Evolutionary conservation across 2,888 invertebrate genomes (phyloP).

Genomic region (Euclidia mi): DNA sequence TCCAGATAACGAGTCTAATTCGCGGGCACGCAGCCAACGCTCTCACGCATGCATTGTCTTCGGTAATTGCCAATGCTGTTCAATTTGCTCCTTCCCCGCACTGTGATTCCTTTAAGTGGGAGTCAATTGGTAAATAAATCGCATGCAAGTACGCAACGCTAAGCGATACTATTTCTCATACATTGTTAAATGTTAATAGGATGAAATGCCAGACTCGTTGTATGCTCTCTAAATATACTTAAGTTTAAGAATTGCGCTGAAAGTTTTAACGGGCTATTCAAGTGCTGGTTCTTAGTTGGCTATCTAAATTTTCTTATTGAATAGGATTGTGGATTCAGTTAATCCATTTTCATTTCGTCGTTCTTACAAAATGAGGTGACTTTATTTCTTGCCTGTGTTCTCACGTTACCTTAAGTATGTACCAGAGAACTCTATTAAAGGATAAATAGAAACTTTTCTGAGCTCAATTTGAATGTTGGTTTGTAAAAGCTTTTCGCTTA

Average conservation of each 20-base stretch:
- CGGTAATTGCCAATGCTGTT: conserved; percentile 89
- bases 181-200: conserved; percentile 60
- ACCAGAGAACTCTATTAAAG: no score
- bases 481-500: no score
- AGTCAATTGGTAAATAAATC: conserved; percentile 88
- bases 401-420: no score
- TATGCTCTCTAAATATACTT: conserved; percentile 13
- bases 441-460: no score
- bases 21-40: conserved; percentile 86
- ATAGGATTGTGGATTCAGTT: no score
- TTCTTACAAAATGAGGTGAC: no score
- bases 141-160: conserved; percentile 65
- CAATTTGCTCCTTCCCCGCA: conserved; percentile 87
- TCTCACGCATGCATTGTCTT: conserved; percentile 90
- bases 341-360: no score
- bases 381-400: no score
- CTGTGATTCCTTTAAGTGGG: conserved; percentile 89
- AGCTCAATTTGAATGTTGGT: no score
- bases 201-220: conserved; percentile 47
- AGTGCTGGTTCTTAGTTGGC: not conserved
- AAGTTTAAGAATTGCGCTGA: no score
- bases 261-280: not conserved
- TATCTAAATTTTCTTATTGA: no score
- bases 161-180: conserved; percentile 63
- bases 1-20: conserved; percentile 88